These are phyloP conservation scores for Pangasius larnaudii DNA, from an alignment of 2,797 vertebrate genomes.

Conservation along the genomic window DNA sequence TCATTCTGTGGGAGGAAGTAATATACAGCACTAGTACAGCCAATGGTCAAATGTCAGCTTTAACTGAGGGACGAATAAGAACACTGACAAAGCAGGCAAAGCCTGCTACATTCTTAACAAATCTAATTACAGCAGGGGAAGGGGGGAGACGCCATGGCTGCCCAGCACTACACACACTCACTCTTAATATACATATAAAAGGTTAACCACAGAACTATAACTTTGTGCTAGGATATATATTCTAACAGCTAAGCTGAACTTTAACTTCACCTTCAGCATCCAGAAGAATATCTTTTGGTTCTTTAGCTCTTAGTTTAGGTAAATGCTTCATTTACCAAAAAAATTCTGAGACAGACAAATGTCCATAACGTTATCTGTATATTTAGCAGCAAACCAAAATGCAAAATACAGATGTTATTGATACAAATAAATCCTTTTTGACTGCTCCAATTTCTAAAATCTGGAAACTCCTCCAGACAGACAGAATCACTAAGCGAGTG, in stretches of 20 bases:
- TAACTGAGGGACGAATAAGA: constrained; percentile 59
- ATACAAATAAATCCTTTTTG: neutral
- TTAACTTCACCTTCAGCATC: neutral
- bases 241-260: neutral
- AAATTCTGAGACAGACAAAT: neutral
- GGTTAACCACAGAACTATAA: constrained; percentile 22
- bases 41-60: constrained; percentile 48
- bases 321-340: neutral
- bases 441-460: neutral
- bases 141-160: constrained; percentile 67
- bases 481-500: constrained; percentile 69
- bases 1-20: constrained; percentile 38
- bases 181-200: constrained; percentile 38
- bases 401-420: neutral
- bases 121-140: constrained; percentile 78
- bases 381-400: no score
- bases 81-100: constrained; percentile 75
- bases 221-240: neutral
- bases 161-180: constrained; percentile 55
- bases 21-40: constrained; percentile 55
- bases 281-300: neutral
- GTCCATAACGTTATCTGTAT: neutral
- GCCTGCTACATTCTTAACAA: constrained; percentile 78
- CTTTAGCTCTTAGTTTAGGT: neutral
- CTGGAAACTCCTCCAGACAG: constrained; percentile 14